Evolutionary conservation across 2,888 invertebrate species (phyloP), one percentile per base, ranked within the genome.

Genomic region (Rhingia rostrata): DNA sequence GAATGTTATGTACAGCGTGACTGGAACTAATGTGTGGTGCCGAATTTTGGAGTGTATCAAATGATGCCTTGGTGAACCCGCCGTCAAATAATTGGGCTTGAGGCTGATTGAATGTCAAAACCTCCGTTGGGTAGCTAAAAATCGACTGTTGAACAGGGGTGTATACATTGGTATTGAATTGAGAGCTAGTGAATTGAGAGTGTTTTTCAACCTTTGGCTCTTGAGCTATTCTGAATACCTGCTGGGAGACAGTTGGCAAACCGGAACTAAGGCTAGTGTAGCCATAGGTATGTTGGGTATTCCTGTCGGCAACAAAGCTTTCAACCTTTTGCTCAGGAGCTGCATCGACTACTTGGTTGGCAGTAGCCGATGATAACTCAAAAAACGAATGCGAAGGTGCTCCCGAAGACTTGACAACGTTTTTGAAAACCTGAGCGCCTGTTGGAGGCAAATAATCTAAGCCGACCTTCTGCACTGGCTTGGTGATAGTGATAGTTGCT

Each of bases 341-440:
- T 79, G 45, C 83, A 83, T 83, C 83, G 79, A 73, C 83, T 73
- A 83, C 83, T 83, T 83, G 83, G 83, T 83, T 83, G 83, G 73
- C 83, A 83, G 83, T 83, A 73, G 83, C 47, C 83, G 83, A 83
- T 83, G 83, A 4, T 3, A 43, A 83, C 41, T 69, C 67, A 83
- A 83, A 83, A 83, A 61, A 51, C 83, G 83, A 83, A 56, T 54
- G 22, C 30, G 37, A 58, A 32, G 41, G 7, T 1, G 79, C 61
- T 51, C 79, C 83, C 0, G 79, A 79, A 0, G 78, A 49, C 2
- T 51, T 56, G 7, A 9, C 56, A 10, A 22, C 53, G 22, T 32
- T 58, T 3, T 14, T 30, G 0, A 79, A 79, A 2, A 67, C 12
- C 6, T 53, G 39, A 4, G 30, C 63, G 10, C 83, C 83, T 4